phyloP scores from a whole-genome alignment of 2,888 invertebrate species.

The Cephalotes varians region DNA sequence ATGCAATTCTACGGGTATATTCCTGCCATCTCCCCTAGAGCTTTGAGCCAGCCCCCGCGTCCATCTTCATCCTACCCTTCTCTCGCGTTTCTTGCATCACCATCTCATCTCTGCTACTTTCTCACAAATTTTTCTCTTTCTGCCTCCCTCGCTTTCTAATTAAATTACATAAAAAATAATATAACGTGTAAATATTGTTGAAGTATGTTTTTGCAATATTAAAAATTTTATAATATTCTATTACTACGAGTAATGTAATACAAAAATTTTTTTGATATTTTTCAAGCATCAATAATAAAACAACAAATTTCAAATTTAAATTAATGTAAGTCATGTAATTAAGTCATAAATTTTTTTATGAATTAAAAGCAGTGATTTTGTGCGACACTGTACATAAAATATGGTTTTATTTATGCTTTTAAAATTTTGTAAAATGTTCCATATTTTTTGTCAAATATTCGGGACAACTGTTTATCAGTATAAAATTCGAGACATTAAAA shows the following conservation, averaged over 20 bases:
- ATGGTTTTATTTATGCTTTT: background rate
- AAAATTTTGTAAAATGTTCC: constrained; percentile 6
- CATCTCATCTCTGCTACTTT: constrained; percentile 27
- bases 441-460: constrained; percentile 2
- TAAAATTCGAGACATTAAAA: background rate
- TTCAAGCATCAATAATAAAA: background rate
- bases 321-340: constrained; percentile 2
- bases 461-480: background rate
- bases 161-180: constrained; percentile 16
- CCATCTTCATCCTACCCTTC: background rate
- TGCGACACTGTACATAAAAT: background rate
- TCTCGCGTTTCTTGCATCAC: constrained; percentile 45
- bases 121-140: constrained; percentile 25
- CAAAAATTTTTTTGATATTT: background rate
- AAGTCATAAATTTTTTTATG: background rate
- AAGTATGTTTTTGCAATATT: constrained; percentile 2
- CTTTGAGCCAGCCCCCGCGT: constrained; percentile 26
- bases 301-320: background rate
- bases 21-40: constrained; percentile 41
- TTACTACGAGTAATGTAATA: background rate
- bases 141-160: background rate
- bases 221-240: background rate
- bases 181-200: constrained; percentile 2
- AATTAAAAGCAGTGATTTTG: background rate
- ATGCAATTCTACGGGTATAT: constrained; percentile 66